phyloP scores from a whole-genome alignment of 2,113 vertebrate genomes.

The Rhabdomys dilectus region DNA sequence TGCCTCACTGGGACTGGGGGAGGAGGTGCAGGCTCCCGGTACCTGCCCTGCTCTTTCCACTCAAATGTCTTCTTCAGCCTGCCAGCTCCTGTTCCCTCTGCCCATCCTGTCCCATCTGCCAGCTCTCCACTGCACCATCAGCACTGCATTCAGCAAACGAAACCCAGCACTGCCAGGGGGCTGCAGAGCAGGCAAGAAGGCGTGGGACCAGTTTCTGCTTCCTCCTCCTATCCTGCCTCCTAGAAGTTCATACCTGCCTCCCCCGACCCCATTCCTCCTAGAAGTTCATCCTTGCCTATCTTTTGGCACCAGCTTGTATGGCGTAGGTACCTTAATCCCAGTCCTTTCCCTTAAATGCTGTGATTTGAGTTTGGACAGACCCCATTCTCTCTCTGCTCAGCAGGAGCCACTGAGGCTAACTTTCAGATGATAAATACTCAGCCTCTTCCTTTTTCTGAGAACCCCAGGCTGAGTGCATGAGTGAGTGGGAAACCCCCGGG shows the following conservation, averaged over 20 bases:
- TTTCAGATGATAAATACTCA: not conserved
- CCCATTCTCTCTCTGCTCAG: not conserved
- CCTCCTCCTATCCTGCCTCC: not conserved
- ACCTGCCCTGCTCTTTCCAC: not conserved
- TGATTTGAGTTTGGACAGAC: not conserved
- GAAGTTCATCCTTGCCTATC: not conserved
- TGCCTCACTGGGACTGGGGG: not conserved
- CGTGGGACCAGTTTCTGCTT: not conserved
- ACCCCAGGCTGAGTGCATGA: not conserved
- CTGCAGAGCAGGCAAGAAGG: not conserved
- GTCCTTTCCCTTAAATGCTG: not conserved
- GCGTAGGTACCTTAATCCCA: not conserved
- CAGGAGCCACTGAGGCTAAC: not conserved
- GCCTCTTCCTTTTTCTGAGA: constrained; percentile 18
- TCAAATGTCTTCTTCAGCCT: constrained; percentile 43
- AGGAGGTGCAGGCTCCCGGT: not conserved
- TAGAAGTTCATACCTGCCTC: not conserved
- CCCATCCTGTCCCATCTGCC: not conserved
- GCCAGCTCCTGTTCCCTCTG: constrained; percentile 30
- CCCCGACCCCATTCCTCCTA: not conserved
- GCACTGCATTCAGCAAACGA: not conserved
- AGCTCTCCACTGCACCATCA: not conserved
- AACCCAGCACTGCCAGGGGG: not conserved
- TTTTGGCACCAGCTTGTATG: not conserved
- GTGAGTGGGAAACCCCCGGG: not conserved